Evolutionary conservation across 2,888 invertebrate genomes (phyloP), one percentile per base, ranked within the genome.

Genomic region (Leucania comma): DNA sequence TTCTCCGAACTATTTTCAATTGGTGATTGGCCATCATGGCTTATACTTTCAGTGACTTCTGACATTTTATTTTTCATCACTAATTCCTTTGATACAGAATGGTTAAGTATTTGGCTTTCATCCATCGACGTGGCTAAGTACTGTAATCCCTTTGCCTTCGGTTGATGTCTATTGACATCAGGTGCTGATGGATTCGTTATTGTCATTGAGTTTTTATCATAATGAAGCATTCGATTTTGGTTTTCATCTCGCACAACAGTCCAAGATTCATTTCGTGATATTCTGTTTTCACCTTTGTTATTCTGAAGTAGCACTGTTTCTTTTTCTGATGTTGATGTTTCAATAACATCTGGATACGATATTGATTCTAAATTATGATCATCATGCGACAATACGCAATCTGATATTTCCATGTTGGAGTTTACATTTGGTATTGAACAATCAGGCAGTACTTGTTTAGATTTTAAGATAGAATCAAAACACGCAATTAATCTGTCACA

Each of bases 1-100:
- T 67, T 86, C 53, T 14, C 38, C 29, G 29, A 53, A 51, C 22
- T 32, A 42, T 46, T 62, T 67, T 70, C 67, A 2, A 57, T 67
- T 24, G 26, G 24, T 53, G 51, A n/a, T 63, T 53, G n/a, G 20
- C 69, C 32, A 32, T 57, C 24, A 59, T 50, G 42, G 53, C 38
- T 26, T 32, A 32, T 20, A 50, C 24, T 67, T 29, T 35, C 60
- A 26, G 14, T 48, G 4, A n/a, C 38, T 54, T 68, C 20, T 65
- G 26, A 42, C 14, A 58, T 64, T 74, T 51, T 38, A 42, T 29
- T 24, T 10, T 63, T 35, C 12, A 6, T 42, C 12, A 5, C 14
- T 10, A 42, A 56, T 46, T 72, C 59, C 0, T 66, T 56, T 57
- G 56, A 58, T 50, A 38, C 26, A 26, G 54, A 24, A 54, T 57